These are phyloP conservation scores for Menidia beryllina DNA, from an alignment of 2,113 vertebrate genomes.

Conservation along the genomic window DNA sequence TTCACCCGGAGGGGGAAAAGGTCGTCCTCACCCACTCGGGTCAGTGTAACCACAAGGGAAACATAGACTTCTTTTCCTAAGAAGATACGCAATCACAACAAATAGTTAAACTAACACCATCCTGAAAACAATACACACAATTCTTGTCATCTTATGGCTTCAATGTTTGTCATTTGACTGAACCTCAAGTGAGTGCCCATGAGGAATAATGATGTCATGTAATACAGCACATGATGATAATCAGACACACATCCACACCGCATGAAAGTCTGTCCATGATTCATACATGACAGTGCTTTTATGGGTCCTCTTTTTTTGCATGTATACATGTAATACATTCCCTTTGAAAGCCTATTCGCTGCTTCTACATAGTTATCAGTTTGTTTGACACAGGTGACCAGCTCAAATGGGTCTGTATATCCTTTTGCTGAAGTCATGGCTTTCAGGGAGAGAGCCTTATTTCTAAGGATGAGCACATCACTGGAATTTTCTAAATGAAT, in stretches of 20 bases:
- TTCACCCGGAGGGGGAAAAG: not conserved
- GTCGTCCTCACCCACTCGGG: not conserved
- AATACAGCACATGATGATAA: not conserved
- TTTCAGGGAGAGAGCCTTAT: conserved; percentile 19
- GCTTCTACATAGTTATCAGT: conserved; percentile 37
- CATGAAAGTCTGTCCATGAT: conserved; percentile 29
- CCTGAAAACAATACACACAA: not conserved
- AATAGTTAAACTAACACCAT: conserved; percentile 8
- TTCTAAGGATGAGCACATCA: conserved; percentile 4
- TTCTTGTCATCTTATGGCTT: not conserved
- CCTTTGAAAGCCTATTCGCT: conserved; percentile 23
- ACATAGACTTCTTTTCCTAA: too few relatives aligned
- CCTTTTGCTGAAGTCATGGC: conserved; percentile 10
- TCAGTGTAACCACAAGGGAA: too few relatives aligned
- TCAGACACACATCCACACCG: too few relatives aligned
- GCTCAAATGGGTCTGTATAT: conserved; percentile 1
- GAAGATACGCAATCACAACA: not conserved
- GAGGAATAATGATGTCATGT: not conserved
- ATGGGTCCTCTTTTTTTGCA: conserved; percentile 34
- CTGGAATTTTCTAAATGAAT: conserved; percentile 14
- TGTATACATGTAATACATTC: conserved; percentile 43
- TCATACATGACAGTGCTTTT: conserved; percentile 25
- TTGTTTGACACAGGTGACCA: conserved; percentile 31
- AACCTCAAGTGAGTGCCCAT: not conserved
- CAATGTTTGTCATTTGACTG: conserved; percentile 2